Evolutionary conservation across 2,113 vertebrate species (phyloP), one percentile per base, ranked within the genome.

Genomic region (Acinonyx jubatus): DNA sequence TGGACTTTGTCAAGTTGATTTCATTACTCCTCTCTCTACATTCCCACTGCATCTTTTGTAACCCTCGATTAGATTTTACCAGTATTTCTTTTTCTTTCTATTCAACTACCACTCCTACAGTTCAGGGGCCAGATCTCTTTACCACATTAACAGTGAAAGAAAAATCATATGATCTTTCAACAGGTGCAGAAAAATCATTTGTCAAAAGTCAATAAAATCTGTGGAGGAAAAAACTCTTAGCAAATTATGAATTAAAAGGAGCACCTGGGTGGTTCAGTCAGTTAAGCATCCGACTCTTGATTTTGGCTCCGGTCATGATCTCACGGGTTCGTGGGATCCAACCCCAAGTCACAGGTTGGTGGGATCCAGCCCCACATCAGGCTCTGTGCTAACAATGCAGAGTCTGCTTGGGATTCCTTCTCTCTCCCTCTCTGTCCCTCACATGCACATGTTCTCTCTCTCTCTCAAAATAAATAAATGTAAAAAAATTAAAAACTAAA

Each of bases 111-210:
- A 69, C 15, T 89, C 38, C 55, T 76, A 74, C 1, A 94, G 73
- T 13, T 15, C n/a, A 92, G 13, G 19, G n/a, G 33, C 10, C 81
- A 81, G 78, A 95, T 85, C 27, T 50, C 83, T 96, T 82, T 6
- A 68, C 55, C 48, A 91, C 25, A 68, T 68, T 81, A 94, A 91
- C 14, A 97, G 63, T 55, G 71, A 91, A 91, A 91, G n/a, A 80
- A 97, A 93, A 90, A 48, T 31, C 41, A n/a, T 25, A 69, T 27
- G 38, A 79, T 55, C 29, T 66, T 81, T 94, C 87, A 94, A 73
- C 0, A 94, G 66, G 83, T 79, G 29, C 33, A 93, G 38, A 57
- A 97, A 89, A 89, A 81, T 23, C 69, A 97, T 68, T 7, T 85
- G 48, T 61, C 41, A 57, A n/a, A 84, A 65, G 45, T 90, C 48